phyloP scores from a whole-genome alignment of 2,113 vertebrate species.

The Toxostoma redivivum region DNA sequence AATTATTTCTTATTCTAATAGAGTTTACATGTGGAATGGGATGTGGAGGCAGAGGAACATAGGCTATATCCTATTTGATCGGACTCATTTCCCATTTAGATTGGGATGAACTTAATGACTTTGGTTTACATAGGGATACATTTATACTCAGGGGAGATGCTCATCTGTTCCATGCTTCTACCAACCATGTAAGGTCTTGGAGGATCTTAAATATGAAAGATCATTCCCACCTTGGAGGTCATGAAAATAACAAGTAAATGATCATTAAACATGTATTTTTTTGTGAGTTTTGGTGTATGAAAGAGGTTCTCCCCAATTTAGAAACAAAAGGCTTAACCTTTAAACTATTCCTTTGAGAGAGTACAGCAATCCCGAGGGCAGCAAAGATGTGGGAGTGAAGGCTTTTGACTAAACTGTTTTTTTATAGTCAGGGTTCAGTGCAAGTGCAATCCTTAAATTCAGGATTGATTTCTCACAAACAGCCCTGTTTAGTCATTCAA shows the following conservation, averaged over 20 bases:
- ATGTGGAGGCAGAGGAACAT: background rate
- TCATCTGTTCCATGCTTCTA: background rate
- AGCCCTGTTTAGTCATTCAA: background rate
- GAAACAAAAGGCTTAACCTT: background rate
- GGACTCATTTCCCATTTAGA: background rate
- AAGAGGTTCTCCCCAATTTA: background rate
- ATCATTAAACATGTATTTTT: background rate
- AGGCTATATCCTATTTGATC: background rate
- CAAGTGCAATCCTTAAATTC: background rate
- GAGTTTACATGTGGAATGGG: accelerated
- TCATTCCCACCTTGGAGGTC: background rate
- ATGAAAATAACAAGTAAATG: background rate
- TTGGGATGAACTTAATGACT: background rate
- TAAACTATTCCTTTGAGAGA: background rate
- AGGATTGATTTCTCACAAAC: background rate
- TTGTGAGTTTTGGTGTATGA: background rate
- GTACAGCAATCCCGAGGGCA: background rate
- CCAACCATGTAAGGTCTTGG: background rate
- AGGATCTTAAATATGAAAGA: background rate
- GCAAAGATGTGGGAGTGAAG: background rate
- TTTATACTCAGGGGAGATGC: accelerated
- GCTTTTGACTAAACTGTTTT: background rate
- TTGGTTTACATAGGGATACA: background rate
- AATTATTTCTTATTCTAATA: background rate
- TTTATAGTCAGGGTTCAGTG: background rate